A percentile compares a stretch with the other conserved stretches of the same genome.
phyloP scores from a whole-genome alignment of 2,888 invertebrate genomes.

The Slavum lentiscoides region DNA sequence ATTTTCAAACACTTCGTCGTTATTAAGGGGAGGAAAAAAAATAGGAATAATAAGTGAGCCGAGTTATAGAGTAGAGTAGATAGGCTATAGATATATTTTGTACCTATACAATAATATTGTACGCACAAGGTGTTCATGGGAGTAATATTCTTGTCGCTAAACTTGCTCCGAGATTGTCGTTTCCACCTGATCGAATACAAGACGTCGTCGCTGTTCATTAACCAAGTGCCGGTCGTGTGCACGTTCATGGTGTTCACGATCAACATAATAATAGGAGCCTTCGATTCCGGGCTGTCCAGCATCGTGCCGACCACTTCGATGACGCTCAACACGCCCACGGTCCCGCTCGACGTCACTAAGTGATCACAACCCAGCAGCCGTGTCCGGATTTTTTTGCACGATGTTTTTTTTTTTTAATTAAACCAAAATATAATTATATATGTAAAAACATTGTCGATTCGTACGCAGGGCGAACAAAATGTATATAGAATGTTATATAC shows the following conservation, averaged over 20 bases:
- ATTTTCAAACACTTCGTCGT: no score
- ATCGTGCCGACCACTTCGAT: conserved; percentile 46
- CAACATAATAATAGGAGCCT: conserved; percentile 77
- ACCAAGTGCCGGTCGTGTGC: conserved; percentile 71
- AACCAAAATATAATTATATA: no score
- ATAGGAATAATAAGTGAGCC: no score
- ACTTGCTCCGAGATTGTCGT: conserved; percentile 76
- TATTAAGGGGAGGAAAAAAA: no score
- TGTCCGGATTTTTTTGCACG: background rate
- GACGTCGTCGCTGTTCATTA: conserved; percentile 70
- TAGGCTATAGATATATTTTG: background rate
- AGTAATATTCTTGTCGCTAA: conserved; percentile 72
- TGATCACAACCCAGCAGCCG: background rate
- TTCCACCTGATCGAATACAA: conserved; percentile 73
- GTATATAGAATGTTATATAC: no score
- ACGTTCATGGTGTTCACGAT: conserved; percentile 75
- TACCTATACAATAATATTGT: background rate
- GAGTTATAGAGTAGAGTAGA: no score
- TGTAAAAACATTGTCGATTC: no score
- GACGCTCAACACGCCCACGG: conserved; percentile 3
- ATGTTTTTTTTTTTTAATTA: background rate
- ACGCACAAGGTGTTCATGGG: conserved; percentile 72
- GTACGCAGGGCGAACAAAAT: no score
- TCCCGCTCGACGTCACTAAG: background rate
- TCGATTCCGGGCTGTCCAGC: conserved; percentile 68